Conservation (phyloP, 2,888 invertebrate species). For the Lacanobia oleracea region DNA sequence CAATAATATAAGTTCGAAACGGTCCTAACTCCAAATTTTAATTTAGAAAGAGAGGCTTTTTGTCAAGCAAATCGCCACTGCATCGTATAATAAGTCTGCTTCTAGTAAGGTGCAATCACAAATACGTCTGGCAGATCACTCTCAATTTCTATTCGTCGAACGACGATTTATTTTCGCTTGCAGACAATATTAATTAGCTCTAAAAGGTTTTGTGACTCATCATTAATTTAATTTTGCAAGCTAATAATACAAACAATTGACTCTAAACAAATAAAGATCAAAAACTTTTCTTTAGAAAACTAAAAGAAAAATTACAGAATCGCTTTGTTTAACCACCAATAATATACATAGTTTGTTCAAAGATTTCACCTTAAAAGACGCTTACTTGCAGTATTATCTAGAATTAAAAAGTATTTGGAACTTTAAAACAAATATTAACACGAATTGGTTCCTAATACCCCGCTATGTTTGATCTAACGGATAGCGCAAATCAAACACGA, state of each 20-base stretch:
- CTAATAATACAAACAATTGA: conserved; percentile 4
- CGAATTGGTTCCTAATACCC: conserved; percentile 61
- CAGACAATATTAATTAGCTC: too few relatives aligned
- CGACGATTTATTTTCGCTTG: too few relatives aligned
- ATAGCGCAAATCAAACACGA: conserved; percentile 59
- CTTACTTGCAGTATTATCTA: conserved; percentile 13
- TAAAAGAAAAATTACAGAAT: background rate
- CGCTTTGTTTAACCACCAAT: background rate
- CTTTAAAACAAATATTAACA: conserved; percentile 49
- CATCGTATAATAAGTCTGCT: too few relatives aligned
- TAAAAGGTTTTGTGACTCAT: background rate
- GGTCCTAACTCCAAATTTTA: too few relatives aligned
- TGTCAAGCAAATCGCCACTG: too few relatives aligned
- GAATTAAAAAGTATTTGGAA: conserved; percentile 28
- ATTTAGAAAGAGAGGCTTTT: too few relatives aligned
- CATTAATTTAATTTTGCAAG: background rate
- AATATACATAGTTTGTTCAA: conserved; percentile 7
- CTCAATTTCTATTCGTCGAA: background rate
- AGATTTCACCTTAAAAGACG: conserved; percentile 14
- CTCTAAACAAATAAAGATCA: background rate
- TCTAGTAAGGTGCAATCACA: too few relatives aligned
- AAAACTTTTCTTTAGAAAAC: conserved; percentile 1
- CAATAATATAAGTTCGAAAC: too few relatives aligned
- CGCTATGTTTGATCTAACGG: conserved; percentile 77
- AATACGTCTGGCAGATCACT: background rate